Evolutionary conservation across 2,797 vertebrate genomes (phyloP).

Genomic region (Todus mexicanus): DNA sequence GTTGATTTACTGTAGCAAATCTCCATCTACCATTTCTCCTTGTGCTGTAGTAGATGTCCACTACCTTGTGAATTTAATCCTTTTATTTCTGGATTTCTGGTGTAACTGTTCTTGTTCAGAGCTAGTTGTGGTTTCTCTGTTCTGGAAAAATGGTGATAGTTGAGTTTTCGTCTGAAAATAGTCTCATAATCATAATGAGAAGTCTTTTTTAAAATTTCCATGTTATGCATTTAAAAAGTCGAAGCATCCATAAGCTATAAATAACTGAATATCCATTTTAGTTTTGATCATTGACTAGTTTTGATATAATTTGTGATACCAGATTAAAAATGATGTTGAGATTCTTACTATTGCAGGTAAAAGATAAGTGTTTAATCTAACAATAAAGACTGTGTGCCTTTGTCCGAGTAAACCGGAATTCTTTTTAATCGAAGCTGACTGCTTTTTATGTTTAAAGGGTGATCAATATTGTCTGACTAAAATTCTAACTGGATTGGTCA

Average conservation of each 20-base stretch:
- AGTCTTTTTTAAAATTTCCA: neutral
- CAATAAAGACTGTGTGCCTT: slow-evolving; percentile 32
- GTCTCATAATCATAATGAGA: neutral
- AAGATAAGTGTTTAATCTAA: neutral
- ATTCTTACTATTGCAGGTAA: slow-evolving; percentile 39
- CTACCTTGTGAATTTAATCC: neutral
- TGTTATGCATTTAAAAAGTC: slow-evolving; percentile 43
- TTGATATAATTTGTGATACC: slow-evolving; percentile 11
- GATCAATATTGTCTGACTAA: neutral
- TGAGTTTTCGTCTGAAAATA: slow-evolving; percentile 19
- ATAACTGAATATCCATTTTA: slow-evolving; percentile 35
- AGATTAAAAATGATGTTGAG: neutral
- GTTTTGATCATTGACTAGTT: slow-evolving; percentile 41
- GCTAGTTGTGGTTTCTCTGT: slow-evolving; percentile 2
- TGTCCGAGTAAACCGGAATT: slow-evolving; percentile 52
- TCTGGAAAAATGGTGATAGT: slow-evolving; percentile 8
- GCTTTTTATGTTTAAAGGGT: neutral
- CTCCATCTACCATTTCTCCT: neutral
- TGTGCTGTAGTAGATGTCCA: neutral
- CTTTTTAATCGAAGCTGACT: slow-evolving; percentile 24
- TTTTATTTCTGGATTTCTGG: slow-evolving; percentile 23
- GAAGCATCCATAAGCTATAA: slow-evolving; percentile 35
- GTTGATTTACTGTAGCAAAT: neutral
- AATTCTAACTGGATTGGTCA: neutral
- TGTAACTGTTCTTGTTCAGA: slow-evolving; percentile 10